Evolutionary conservation across 2,888 invertebrate species (phyloP).

Genomic region (Hofmannophila pseudospretella): DNA sequence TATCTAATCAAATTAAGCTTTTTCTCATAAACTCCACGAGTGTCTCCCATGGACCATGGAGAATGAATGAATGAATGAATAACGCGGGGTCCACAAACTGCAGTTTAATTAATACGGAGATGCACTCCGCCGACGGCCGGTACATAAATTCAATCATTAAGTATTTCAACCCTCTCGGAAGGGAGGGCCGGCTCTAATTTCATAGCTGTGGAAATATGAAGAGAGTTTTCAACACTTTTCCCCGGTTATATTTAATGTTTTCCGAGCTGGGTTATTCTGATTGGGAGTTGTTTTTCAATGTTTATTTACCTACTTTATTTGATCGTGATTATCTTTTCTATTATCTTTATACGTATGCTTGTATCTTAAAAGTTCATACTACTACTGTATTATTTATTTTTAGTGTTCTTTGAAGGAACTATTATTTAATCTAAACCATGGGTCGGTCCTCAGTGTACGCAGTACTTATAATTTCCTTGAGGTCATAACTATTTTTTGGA

Average conservation of each 20-base stretch:
- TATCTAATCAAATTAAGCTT: not conserved
- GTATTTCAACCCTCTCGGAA: slow-evolving; percentile 28
- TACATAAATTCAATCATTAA: slow-evolving; percentile 30
- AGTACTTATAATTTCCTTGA: too few relatives aligned
- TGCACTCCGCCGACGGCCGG: slow-evolving; percentile 12
- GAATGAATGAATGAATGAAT: slow-evolving; percentile 17
- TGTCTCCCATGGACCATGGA: not conserved
- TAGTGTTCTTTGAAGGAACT: too few relatives aligned
- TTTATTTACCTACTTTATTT: too few relatives aligned
- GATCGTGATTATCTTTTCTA: too few relatives aligned
- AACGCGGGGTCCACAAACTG: slow-evolving; percentile 10
- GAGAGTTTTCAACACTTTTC: slow-evolving; percentile 15
- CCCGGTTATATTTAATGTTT: slow-evolving; percentile 7
- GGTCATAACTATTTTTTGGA: too few relatives aligned
- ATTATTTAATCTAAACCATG: too few relatives aligned
- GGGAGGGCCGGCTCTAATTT: slow-evolving; percentile 16
- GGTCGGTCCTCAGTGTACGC: too few relatives aligned
- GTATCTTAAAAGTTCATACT: too few relatives aligned
- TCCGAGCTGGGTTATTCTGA: not conserved
- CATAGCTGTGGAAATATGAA: slow-evolving; percentile 24
- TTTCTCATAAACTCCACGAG: not conserved
- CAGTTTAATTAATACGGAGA: slow-evolving; percentile 16
- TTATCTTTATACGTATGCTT: too few relatives aligned
- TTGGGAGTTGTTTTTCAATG: too few relatives aligned
- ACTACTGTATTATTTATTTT: too few relatives aligned